Percentiles rank a stretch among this genome's conserved stretches.
phyloP scores from a whole-genome alignment of 2,888 invertebrate genomes.

The Nipponacmea schrenckii region DNA sequence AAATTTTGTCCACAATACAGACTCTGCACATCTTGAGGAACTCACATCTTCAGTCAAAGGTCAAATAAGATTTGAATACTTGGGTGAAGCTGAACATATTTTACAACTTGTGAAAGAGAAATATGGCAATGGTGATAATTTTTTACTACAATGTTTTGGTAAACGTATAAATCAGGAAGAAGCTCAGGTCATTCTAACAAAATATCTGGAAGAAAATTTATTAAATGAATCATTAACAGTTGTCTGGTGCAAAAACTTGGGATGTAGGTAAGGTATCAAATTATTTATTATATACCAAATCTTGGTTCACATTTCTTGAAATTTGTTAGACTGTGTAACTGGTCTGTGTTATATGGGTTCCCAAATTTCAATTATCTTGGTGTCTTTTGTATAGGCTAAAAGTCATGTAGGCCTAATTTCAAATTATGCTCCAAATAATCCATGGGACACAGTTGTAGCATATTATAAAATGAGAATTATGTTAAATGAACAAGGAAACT shows the following conservation, averaged over 20 bases:
- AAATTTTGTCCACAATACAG: conserved; percentile 50
- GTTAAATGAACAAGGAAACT: no score
- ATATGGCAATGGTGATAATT: conserved; percentile 59
- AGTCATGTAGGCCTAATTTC: no score
- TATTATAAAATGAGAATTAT: no score
- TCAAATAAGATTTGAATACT: conserved; percentile 57
- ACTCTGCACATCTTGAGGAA: conserved; percentile 46
- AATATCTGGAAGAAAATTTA: conserved; percentile 59
- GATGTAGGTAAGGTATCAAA: conserved; percentile 55
- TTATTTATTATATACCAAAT: not conserved
- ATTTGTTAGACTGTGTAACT: no score
- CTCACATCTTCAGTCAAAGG: conserved; percentile 48
- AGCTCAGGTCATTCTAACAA: conserved; percentile 54
- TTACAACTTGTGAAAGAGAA: conserved; percentile 53
- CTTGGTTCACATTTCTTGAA: not conserved
- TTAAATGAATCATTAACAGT: conserved; percentile 60
- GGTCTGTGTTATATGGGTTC: no score
- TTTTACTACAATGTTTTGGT: conserved; percentile 54
- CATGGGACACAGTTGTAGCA: no score
- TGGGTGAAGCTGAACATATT: conserved; percentile 57
- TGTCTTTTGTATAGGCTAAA: no score
- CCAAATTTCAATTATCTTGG: no score
- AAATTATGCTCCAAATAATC: no score
- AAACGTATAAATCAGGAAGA: conserved; percentile 49
- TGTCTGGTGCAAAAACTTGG: conserved; percentile 60